These are phyloP conservation scores for Drosophila emarginata DNA, from an alignment of 2,888 invertebrate species.

Conservation along the genomic window DNA sequence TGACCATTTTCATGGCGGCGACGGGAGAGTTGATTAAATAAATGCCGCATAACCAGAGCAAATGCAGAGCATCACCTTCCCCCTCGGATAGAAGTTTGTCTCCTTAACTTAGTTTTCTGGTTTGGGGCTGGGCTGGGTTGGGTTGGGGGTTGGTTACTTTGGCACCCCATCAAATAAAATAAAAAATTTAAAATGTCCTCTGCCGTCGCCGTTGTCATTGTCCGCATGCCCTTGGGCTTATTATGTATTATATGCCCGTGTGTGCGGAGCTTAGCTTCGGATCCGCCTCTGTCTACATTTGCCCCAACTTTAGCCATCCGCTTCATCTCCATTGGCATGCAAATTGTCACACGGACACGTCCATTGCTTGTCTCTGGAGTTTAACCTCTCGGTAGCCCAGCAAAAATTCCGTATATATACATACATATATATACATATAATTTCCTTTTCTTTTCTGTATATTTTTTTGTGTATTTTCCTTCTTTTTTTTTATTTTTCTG, in stretches of 20 bases:
- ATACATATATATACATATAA: not conserved
- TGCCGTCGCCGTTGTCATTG: constrained; percentile 25
- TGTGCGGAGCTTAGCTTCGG: constrained; percentile 7
- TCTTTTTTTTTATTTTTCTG: constrained; percentile 42
- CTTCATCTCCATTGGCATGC: constrained; percentile 29
- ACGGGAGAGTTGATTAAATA: constrained; percentile 38
- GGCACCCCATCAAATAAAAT: constrained; percentile 23
- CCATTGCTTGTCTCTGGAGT: constrained; percentile 59
- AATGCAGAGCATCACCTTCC: not conserved
- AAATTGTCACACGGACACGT: constrained; percentile 45
- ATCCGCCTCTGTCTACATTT: constrained; percentile 2
- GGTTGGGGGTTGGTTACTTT: not conserved
- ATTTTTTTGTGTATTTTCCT: not conserved
- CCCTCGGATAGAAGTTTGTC: constrained; percentile 14
- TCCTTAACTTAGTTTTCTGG: constrained; percentile 8
- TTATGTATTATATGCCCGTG: constrained; percentile 44
- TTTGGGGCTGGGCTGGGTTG: constrained; percentile 3
- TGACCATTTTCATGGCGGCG: constrained; percentile 23
- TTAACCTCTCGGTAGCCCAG: constrained; percentile 69
- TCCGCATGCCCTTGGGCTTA: constrained; percentile 66
- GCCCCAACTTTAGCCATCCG: not conserved
- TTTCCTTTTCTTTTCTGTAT: constrained; percentile 1
- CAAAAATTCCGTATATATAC: constrained; percentile 14
- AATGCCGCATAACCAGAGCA: constrained; percentile 12
- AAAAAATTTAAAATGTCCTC: constrained; percentile 42